Percentiles rank a stretch among this genome's conserved stretches.
Conservation (phyloP, 2,113 vertebrate species). For the Hyla sarda region DNA sequence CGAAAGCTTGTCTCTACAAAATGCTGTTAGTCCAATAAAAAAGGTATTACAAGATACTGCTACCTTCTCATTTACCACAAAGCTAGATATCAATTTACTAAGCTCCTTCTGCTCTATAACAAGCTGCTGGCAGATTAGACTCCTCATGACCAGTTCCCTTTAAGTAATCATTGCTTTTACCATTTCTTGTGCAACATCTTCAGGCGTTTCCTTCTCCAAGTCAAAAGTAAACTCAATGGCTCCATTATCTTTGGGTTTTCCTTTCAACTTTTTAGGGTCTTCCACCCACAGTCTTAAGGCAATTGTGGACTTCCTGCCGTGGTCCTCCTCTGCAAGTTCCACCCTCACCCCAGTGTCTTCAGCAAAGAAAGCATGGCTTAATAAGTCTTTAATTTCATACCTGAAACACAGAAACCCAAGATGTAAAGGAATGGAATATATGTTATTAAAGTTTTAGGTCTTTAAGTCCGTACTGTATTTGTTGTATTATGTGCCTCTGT, state of each 20-base stretch:
- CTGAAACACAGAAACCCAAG: slow-evolving; percentile 69
- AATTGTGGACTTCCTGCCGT: slow-evolving; percentile 90
- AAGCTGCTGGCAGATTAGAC: too few relatives aligned
- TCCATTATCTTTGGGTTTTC: slow-evolving; percentile 97
- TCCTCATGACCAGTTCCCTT: too few relatives aligned
- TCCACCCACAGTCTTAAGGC: slow-evolving; percentile 97
- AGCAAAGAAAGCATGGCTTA: slow-evolving; percentile 97
- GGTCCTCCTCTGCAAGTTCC: slow-evolving; percentile 96
- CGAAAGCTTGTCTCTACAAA: too few relatives aligned
- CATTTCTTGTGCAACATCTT: slow-evolving; percentile 98
- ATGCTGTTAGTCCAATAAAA: too few relatives aligned
- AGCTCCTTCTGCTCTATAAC: too few relatives aligned
- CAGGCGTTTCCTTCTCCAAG: slow-evolving; percentile 90
- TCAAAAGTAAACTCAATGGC: slow-evolving; percentile 97
- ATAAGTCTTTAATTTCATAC: slow-evolving; percentile 95
- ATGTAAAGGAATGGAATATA: not conserved
- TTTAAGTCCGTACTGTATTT: too few relatives aligned
- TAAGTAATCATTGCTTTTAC: slow-evolving; percentile 70
- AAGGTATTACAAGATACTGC: too few relatives aligned
- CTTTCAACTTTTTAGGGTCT: slow-evolving; percentile 96
- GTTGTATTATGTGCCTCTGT: too few relatives aligned
- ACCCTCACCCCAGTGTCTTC: slow-evolving; percentile 98
- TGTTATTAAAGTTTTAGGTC: not conserved
- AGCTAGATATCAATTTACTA: too few relatives aligned
- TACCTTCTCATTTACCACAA: too few relatives aligned